Evolutionary conservation across 2,113 vertebrate species (phyloP).

Genomic region (Riparia riparia): DNA sequence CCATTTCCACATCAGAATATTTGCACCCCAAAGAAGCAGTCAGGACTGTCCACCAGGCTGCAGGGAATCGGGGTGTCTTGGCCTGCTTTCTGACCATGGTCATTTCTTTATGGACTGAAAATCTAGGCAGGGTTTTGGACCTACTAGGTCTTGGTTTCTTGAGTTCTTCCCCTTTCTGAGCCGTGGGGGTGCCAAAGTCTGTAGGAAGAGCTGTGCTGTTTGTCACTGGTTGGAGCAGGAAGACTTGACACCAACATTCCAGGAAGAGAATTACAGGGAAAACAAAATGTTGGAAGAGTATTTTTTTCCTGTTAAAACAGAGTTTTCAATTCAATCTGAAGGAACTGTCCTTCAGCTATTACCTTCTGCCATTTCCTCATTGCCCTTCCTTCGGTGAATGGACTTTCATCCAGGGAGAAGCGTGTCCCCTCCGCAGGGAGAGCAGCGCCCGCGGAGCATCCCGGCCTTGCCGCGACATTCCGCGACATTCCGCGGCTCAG

Average conservation of each 20-base stretch:
- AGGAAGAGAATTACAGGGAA: not conserved
- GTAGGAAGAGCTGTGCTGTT: not conserved
- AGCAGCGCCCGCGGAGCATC: not conserved
- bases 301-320: not conserved
- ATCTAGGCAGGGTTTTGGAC: not conserved
- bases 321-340: not conserved
- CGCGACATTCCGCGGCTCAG: not conserved
- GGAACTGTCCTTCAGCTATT: not conserved
- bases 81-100: not conserved
- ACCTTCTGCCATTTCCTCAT: not conserved
- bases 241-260: not conserved
- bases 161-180: not conserved
- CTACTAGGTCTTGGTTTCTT: not conserved
- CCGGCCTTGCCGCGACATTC: not conserved
- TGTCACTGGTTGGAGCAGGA: accelerated
- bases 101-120: not conserved
- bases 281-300: not conserved
- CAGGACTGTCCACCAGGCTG: not conserved
- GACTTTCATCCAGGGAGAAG: not conserved
- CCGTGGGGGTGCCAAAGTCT: not conserved
- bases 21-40: not conserved
- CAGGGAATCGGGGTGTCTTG: not conserved
- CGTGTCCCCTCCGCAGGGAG: accelerated
- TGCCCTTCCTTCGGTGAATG: not conserved
- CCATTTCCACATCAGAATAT: not conserved